A percentile compares a stretch with the other conserved stretches of the same genome.
phyloP scores from a whole-genome alignment of 2,888 invertebrate species.

The Caenorhabditis afra region DNA sequence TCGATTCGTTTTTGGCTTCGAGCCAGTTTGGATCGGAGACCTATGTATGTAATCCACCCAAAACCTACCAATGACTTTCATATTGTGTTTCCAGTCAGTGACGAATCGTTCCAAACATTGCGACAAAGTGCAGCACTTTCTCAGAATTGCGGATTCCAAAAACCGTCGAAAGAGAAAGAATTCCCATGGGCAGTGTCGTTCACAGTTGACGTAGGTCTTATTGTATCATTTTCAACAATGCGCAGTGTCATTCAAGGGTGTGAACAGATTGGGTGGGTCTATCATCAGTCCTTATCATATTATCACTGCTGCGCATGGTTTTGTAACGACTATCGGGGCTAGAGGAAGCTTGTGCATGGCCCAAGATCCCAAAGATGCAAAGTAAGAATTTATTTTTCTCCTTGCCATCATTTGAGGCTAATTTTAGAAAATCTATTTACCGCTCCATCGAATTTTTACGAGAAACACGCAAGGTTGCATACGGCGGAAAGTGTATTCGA shows the following conservation, averaged over 20 bases:
- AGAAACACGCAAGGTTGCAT: conserved; percentile 66
- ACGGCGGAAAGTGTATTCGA: conserved; percentile 77
- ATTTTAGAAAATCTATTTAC: conserved; percentile 67
- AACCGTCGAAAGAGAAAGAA: conserved; percentile 41
- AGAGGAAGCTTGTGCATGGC: conserved; percentile 41
- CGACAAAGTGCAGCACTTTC: conserved; percentile 6
- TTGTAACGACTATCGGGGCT: conserved; percentile 68
- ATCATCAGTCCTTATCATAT: conserved; percentile 79
- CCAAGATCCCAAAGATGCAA: conserved; percentile 17
- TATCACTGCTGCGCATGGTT: conserved; percentile 79
- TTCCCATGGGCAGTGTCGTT: conserved; percentile 77
- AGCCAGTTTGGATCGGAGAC: conserved; percentile 56
- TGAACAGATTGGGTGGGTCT: conserved; percentile 73
- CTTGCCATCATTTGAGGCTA: too few relatives aligned
- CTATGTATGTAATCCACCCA: conserved; percentile 12
- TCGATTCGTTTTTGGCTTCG: conserved; percentile 10
- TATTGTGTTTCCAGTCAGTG: conserved; percentile 48
- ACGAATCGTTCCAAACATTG: conserved; percentile 24
- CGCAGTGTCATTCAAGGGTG: conserved; percentile 53
- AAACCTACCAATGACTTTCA: neutral
- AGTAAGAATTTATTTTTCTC: conserved; percentile 14
- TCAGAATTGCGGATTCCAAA: conserved; percentile 47
- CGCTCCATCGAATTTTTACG: conserved; percentile 63
- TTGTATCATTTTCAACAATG: too few relatives aligned
- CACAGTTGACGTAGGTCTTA: conserved; percentile 50